phyloP scores from a whole-genome alignment of 2,113 vertebrate species.

The Nycticorax nycticorax region DNA sequence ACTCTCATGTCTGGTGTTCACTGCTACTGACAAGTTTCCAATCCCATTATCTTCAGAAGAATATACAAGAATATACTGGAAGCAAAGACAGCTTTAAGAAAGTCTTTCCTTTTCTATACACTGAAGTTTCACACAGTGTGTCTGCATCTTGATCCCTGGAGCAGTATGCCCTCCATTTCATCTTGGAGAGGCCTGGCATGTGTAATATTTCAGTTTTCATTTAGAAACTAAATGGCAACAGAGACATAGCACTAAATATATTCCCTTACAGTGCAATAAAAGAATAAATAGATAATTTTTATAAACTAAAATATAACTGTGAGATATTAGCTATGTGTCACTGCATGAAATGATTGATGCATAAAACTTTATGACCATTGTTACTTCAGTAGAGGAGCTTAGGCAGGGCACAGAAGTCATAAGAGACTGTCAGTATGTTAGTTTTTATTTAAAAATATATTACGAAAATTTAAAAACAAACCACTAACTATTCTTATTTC shows the following conservation, averaged over 20 bases:
- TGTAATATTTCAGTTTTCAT: not conserved
- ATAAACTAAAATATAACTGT: not conserved
- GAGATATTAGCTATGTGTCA: not conserved
- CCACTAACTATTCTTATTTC: not conserved
- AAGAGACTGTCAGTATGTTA: not conserved
- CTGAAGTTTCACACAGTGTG: accelerated
- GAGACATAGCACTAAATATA: not conserved
- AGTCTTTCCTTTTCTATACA: not conserved
- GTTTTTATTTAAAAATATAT: not conserved
- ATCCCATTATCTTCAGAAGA: not conserved
- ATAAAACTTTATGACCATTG: not conserved
- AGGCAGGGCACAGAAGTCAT: not conserved
- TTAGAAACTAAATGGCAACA: not conserved
- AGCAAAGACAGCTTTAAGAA: not conserved
- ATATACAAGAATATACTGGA: not conserved
- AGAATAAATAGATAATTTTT: not conserved
- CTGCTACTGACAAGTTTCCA: not conserved
- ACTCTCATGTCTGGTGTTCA: not conserved
- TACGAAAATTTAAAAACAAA: not conserved
- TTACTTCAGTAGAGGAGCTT: not conserved
- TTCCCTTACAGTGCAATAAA: not conserved
- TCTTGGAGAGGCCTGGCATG: not conserved
- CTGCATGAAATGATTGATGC: not conserved
- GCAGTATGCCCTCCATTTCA: not conserved
- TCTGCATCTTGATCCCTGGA: not conserved